Percentiles rank a stretch among this genome's conserved stretches.
Conservation (phyloP, 2,113 vertebrate species). For the Pluvialis apricaria region DNA sequence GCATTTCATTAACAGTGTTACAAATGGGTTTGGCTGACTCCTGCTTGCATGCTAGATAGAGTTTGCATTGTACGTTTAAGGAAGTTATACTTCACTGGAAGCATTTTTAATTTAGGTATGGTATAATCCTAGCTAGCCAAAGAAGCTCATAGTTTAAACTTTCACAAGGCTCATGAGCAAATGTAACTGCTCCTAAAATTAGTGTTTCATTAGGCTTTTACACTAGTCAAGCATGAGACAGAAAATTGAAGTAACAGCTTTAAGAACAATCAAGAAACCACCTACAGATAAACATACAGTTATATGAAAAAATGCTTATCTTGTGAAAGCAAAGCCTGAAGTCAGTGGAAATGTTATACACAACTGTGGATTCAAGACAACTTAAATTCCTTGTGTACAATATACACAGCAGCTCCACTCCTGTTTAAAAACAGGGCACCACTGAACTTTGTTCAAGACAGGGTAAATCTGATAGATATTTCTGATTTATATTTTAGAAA, state of each 20-base stretch:
- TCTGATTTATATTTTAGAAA: background rate
- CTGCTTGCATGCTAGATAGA: background rate
- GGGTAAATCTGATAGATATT: background rate
- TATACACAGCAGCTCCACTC: background rate
- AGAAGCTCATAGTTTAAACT: background rate
- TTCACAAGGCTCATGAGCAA: background rate
- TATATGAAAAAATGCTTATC: background rate
- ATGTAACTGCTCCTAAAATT: background rate
- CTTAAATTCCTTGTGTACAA: background rate
- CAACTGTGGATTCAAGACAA: background rate
- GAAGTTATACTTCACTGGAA: background rate
- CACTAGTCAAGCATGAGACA: background rate
- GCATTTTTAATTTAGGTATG: background rate
- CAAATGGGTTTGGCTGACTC: background rate
- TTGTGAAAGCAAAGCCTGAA: background rate
- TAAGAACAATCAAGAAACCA: background rate
- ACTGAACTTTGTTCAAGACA: background rate
- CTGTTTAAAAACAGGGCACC: background rate
- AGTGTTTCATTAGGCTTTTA: background rate
- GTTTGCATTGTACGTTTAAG: background rate
- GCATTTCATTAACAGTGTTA: background rate
- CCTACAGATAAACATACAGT: background rate
- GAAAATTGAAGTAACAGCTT: background rate
- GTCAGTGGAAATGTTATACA: background rate
- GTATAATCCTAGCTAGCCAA: background rate